Base-by-base conservation (phyloP, 64 coral and sea anemone species). In the Stichodactyla helianthus region DNA sequence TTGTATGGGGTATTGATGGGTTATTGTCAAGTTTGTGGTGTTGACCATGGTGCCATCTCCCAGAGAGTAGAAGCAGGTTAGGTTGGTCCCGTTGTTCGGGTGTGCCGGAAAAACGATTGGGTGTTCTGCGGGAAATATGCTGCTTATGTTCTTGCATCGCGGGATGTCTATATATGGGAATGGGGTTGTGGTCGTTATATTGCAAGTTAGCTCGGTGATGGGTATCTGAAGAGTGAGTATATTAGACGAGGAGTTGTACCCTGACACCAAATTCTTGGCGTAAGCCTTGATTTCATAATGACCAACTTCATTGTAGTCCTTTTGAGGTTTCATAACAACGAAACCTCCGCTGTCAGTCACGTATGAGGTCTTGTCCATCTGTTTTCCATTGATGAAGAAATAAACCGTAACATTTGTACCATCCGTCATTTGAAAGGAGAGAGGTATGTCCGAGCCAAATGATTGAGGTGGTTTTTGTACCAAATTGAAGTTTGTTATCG, bases 361-460 rank as follows among this genome's bases (percentile, higher is more conserved):
- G 50, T 5, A 54, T 5, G 78, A 11, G 2, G 22, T 74, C 6
- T 25, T 31, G 1, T 74, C 68, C 8, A 74, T 27, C 14, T 27
- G 6, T 31, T 74, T 74, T 4, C 26, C 68, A 31, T 74, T 23
- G 17, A 81, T 81, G 6, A 18, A 52, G 78, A 18, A 44, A 19
- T 59, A 10, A 76, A 95, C 92, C 2, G 94, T 90, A 0, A 95
- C 94, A 23, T 95, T 95, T 9, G 94, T 92, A 19, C 94, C 94
- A 68, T 64, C 59, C 8, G 52, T 84, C 90, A 95, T 95, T 25
- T 71, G 79, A 84, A 90, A 95, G 5, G 5, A 23, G 59, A 93
- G 31, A 7, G 9, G 6, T 17, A 92, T 60, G n/a, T 83, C 35
- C 0, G 68, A 7, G 7, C 90, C 88, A 71, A 58, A 59, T 51